Percentiles rank a stretch among this genome's conserved stretches.
Conservation (phyloP, 2,888 invertebrate genomes). For the Agrotis segetum region DNA sequence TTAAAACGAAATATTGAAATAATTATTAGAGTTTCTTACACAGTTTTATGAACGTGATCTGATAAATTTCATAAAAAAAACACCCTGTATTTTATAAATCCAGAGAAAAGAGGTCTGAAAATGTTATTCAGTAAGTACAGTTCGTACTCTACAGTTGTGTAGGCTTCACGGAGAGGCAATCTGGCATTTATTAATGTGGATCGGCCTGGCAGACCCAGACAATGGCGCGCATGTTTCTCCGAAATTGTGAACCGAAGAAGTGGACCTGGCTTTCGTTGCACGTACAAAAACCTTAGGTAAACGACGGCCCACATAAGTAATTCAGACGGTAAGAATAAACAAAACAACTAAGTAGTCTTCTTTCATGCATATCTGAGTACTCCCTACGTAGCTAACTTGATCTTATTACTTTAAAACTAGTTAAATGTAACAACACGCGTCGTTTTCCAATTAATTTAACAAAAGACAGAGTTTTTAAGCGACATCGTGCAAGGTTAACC, state of each 20-base stretch:
- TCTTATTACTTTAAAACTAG: slow-evolving; percentile 61
- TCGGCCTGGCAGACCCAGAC: slow-evolving; percentile 70
- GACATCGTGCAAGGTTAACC: slow-evolving; percentile 68
- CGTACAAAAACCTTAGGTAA: slow-evolving; percentile 76
- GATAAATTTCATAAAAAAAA: background rate
- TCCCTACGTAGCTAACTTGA: slow-evolving; percentile 63
- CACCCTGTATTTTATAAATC: background rate
- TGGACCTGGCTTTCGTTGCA: slow-evolving; percentile 70
- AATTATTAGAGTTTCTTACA: background rate
- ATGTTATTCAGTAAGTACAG: slow-evolving; percentile 14
- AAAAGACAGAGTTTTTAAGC: slow-evolving; percentile 67
- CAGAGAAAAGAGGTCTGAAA: background rate
- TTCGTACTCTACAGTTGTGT: slow-evolving; percentile 21
- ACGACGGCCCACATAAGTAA: slow-evolving; percentile 80
- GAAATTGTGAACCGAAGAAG: slow-evolving; percentile 74
- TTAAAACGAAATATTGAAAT: background rate
- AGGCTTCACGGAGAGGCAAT: slow-evolving; percentile 67
- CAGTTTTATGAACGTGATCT: background rate
- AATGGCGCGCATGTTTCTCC: slow-evolving; percentile 78
- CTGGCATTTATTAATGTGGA: slow-evolving; percentile 82
- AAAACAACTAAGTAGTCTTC: slow-evolving; percentile 77
- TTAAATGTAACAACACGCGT: slow-evolving; percentile 58
- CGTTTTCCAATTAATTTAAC: slow-evolving; percentile 55
- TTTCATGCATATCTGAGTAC: slow-evolving; percentile 79
- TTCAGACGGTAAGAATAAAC: slow-evolving; percentile 79